These are phyloP conservation scores for Amia ocellicauda DNA, from an alignment of 2,113 vertebrate species.

Conservation along the genomic window DNA sequence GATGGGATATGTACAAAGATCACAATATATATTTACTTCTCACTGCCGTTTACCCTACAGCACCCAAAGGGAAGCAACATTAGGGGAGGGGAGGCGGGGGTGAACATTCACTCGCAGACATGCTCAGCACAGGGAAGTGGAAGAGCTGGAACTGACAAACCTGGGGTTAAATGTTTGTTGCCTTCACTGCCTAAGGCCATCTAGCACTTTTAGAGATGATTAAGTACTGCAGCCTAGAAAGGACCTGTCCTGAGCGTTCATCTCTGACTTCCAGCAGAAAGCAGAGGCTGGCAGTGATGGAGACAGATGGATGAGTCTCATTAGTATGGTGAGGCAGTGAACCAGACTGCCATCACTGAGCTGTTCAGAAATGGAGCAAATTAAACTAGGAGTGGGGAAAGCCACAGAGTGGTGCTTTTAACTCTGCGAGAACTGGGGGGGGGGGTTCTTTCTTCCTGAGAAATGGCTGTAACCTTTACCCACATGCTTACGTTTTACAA, in stretches of 20 bases:
- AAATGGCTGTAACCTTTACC: constrained; percentile 9
- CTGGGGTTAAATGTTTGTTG: constrained; percentile 84
- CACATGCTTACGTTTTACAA: not conserved
- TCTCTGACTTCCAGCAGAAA: constrained; percentile 85
- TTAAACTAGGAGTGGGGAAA: constrained; percentile 75
- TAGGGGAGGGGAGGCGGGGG: constrained; percentile 55
- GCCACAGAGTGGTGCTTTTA: constrained; percentile 70
- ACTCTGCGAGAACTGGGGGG: constrained; percentile 69
- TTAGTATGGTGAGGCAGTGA: constrained; percentile 78
- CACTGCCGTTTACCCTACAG: constrained; percentile 79
- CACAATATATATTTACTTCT: constrained; percentile 70
- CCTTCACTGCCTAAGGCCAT: constrained; percentile 82
- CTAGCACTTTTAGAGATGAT: constrained; percentile 84
- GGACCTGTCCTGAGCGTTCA: constrained; percentile 87
- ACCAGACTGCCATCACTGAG: constrained; percentile 81
- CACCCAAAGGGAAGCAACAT: constrained; percentile 73
- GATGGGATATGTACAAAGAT: constrained; percentile 66
- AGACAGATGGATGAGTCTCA: constrained; percentile 86
- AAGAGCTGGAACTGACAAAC: constrained; percentile 70
- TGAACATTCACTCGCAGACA: constrained; percentile 30
- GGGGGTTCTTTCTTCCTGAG: not conserved
- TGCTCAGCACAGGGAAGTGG: not conserved
- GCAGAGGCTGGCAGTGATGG: constrained; percentile 80
- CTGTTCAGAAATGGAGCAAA: constrained; percentile 77
- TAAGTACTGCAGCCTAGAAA: constrained; percentile 83